These are phyloP conservation scores for Chelon auratus DNA, from an alignment of 2,797 vertebrate species.

Conservation along the genomic window DNA sequence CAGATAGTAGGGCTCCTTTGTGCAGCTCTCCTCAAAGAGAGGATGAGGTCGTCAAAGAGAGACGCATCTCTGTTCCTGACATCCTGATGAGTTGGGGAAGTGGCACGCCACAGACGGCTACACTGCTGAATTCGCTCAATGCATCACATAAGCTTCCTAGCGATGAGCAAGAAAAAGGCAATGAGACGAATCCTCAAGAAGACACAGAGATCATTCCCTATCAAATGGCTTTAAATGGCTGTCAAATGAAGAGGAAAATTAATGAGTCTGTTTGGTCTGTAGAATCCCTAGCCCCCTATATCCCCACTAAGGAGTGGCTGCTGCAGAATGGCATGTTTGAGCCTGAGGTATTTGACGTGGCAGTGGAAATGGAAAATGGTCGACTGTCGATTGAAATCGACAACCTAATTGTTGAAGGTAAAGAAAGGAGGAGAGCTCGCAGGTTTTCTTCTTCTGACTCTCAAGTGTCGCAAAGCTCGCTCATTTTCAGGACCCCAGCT, in stretches of 20 bases:
- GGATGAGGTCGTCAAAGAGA: conserved; percentile 46
- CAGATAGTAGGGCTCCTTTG: conserved; percentile 42
- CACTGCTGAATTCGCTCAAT: not conserved
- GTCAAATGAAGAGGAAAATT: conserved; percentile 24
- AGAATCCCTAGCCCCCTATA: conserved; percentile 64
- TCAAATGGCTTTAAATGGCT: not conserved
- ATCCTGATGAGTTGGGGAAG: conserved; percentile 57
- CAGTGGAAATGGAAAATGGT: conserved; percentile 17
- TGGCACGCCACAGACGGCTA: not conserved
- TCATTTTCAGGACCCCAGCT: conserved; percentile 27
- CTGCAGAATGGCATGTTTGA: conserved; percentile 44
- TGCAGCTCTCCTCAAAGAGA: conserved; percentile 65
- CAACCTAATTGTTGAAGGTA: not conserved
- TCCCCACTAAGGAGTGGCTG: conserved; percentile 65
- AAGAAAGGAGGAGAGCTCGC: not conserved
- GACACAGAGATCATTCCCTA: conserved; percentile 21
- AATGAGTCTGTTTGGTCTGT: conserved; percentile 79
- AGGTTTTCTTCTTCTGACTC: conserved; percentile 27
- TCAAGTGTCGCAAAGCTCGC: conserved; percentile 32
- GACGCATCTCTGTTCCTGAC: conserved; percentile 55
- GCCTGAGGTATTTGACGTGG: conserved; percentile 29
- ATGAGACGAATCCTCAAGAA: conserved; percentile 5
- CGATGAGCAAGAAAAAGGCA: not conserved
- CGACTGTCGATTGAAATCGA: not conserved
- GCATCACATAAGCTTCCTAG: not conserved